phyloP scores from a whole-genome alignment of 35 echinoderm and acorn worm species.

The Anneissia japonica region DNA sequence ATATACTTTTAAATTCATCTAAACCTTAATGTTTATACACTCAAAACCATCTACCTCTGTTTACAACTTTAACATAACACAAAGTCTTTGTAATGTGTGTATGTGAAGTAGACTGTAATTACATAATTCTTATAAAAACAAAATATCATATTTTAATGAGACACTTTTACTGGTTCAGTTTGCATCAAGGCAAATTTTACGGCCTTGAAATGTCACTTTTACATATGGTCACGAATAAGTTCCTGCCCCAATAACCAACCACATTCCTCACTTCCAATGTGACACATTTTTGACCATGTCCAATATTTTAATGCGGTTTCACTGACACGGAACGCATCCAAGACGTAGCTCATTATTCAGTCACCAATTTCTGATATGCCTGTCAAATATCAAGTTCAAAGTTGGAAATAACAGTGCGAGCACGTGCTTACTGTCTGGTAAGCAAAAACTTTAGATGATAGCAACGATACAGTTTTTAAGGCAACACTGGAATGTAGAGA shows the following conservation, averaged over 20 bases:
- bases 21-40: no score
- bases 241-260: background rate
- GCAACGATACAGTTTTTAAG: background rate
- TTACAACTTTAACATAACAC: no score
- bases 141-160: background rate
- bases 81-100: no score
- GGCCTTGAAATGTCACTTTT: background rate
- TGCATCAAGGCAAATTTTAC: background rate
- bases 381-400: background rate
- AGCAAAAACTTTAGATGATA: background rate
- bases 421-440: background rate
- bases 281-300: background rate
- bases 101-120: no score
- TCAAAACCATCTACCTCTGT: no score
- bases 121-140: no score
- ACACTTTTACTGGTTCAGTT: background rate
- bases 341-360: no score
- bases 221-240: background rate
- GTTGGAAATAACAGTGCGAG: background rate
- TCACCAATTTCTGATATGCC: no score
- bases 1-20: no score
- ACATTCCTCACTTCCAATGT: background rate
- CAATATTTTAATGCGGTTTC: background rate
- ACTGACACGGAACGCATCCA: background rate
- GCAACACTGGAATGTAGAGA: background rate